These are phyloP conservation scores for Trissolcus basalis DNA, from an alignment of 1,140 invertebrate genomes.

Conservation along the genomic window DNA sequence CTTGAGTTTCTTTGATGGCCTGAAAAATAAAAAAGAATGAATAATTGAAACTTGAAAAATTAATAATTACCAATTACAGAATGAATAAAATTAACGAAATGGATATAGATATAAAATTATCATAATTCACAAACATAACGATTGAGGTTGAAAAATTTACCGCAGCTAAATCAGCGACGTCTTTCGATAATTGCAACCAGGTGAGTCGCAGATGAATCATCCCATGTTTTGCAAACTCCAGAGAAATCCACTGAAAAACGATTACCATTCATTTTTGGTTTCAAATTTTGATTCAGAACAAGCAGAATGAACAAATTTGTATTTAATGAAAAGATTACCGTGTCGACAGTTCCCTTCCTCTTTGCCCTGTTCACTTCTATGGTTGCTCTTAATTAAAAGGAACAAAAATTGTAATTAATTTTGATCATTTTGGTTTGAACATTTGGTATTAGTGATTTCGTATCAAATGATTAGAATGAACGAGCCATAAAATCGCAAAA, in stretches of 20 bases:
- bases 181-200: conserved; percentile 89
- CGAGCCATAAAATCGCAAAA: too few species aligned
- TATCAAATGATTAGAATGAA: too few species aligned
- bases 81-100: too few species aligned
- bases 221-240: conserved; percentile 96
- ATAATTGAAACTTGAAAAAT: too few species aligned
- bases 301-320: background rate
- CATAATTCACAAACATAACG: too few species aligned
- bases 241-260: conserved; percentile 88
- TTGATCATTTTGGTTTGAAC: too few species aligned
- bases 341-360: conserved; percentile 82
- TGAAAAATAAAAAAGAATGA: too few species aligned
- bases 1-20: conserved; percentile 86
- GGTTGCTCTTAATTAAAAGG: conserved; percentile 75
- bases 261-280: conserved; percentile 26
- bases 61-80: too few species aligned
- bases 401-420: conserved; percentile 5
- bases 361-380: conserved; percentile 82
- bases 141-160: too few species aligned
- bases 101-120: too few species aligned
- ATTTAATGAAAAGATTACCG: conserved; percentile 74
- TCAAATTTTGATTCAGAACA: background rate
- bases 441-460: too few species aligned
- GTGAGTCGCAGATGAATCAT: conserved; percentile 90
- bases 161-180: conserved; percentile 83